phyloP scores from a whole-genome alignment of 2,888 invertebrate species.

The Ormyrus rosae region DNA sequence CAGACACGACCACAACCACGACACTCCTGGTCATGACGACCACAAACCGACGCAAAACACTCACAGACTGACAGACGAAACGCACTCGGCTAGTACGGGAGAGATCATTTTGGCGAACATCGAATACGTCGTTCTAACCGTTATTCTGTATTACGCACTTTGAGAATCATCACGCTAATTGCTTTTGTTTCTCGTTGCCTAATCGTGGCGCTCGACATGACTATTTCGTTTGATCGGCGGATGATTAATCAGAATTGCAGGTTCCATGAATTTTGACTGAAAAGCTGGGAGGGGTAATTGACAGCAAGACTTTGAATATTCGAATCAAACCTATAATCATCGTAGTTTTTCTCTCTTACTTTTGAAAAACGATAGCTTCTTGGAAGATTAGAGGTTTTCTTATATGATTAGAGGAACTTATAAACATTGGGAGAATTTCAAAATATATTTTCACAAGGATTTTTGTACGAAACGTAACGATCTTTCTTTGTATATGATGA shows the following conservation, averaged over 20 bases:
- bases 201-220: neutral
- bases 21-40: constrained; percentile 51
- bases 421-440: neutral
- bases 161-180: constrained; percentile 56
- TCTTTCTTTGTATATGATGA: constrained; percentile 19
- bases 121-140: constrained; percentile 66
- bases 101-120: constrained; percentile 67
- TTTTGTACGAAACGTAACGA: constrained; percentile 6
- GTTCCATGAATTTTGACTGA: constrained; percentile 36
- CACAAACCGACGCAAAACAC: constrained; percentile 1
- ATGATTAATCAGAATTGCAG: constrained; percentile 12
- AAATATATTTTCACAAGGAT: constrained; percentile 3
- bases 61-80: constrained; percentile 2
- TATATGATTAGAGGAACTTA: constrained; percentile 13
- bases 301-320: constrained; percentile 29
- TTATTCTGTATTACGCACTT: constrained; percentile 67
- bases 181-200: constrained; percentile 14
- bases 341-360: constrained; percentile 25
- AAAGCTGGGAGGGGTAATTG: constrained; percentile 1
- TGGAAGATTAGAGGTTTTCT: neutral
- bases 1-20: constrained; percentile 54
- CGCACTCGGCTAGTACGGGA: constrained; percentile 61
- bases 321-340: constrained; percentile 39
- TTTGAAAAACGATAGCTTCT: constrained; percentile 12
- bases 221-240: neutral